Evolutionary conservation across 2,797 vertebrate species (phyloP).

Genomic region (Rhinogobio ventralis): DNA sequence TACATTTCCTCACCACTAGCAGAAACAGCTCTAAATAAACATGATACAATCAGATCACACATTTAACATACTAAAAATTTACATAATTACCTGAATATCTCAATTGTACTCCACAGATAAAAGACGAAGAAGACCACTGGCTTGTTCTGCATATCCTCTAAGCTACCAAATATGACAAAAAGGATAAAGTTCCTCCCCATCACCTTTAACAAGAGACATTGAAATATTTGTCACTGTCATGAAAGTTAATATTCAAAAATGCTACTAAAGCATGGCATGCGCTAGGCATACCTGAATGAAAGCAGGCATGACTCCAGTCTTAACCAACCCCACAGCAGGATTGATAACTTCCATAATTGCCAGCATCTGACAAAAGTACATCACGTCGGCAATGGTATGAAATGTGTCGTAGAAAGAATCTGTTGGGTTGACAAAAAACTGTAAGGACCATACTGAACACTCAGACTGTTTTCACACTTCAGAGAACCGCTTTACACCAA

Average conservation of each 20-base stretch:
- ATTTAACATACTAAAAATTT: background rate
- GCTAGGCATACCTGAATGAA: slow-evolving; percentile 82
- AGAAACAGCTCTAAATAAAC: background rate
- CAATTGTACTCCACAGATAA: slow-evolving; percentile 90
- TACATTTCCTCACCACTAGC: background rate
- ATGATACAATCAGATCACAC: background rate
- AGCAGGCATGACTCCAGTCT: slow-evolving; percentile 82
- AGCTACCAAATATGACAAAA: slow-evolving; percentile 90
- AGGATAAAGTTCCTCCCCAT: slow-evolving; percentile 93
- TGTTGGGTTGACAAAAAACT: slow-evolving; percentile 66
- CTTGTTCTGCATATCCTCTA: slow-evolving; percentile 93
- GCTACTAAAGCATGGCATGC: background rate
- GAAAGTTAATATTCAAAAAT: background rate
- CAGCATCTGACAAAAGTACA: slow-evolving; percentile 97
- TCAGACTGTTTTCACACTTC: background rate
- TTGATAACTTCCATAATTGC: slow-evolving; percentile 90
- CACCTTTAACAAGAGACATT: slow-evolving; percentile 73
- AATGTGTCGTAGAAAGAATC: slow-evolving; percentile 97
- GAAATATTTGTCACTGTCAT: slow-evolving; percentile 20
- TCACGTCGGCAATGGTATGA: slow-evolving; percentile 89
- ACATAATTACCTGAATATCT: slow-evolving; percentile 87
- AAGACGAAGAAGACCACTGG: slow-evolving; percentile 95
- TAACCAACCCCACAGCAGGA: slow-evolving; percentile 87
- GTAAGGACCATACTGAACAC: background rate
- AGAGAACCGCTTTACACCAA: background rate